Base-by-base conservation (phyloP, 2,113 vertebrate genomes). In the Pterocles burchelli region DNA sequence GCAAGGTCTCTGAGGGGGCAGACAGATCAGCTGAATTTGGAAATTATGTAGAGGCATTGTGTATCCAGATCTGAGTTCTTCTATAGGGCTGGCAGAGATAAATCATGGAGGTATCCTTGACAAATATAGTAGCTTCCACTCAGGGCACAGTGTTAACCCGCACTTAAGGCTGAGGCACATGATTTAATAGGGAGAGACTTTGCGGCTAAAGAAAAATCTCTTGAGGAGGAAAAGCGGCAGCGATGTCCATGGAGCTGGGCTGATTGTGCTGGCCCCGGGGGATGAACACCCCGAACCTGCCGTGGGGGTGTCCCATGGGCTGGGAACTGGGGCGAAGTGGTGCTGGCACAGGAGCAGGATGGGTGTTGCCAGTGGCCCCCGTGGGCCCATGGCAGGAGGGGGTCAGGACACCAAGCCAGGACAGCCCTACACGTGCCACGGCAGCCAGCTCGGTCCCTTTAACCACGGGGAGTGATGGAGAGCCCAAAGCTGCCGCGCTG, bases 101-200 rank as follows among this genome's bases (percentile, higher is more conserved):
- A 89, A 95, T 94, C 87, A 95, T 2, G 0, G 89, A 70, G 62
- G 72, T 96, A 92, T 59, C 87, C 88, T 95, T 96, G 95, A 95
- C 94, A 96, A 90, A 91, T 93, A 93, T 10, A 90, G 93, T 54
- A 73, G 91, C 87, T 93, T 95, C 90, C 89, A 83, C 84, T 93
- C 80, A 71, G 91, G 92, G 85, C 88, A 93, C 89, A 26, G 72
- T 85, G 93, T 94, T 95, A 97, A 97, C 95, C 85, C 28, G 76
- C 95, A 92, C 92, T 97, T 96, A 95, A 95, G 90, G 94, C 96
- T 90, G 92, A 91, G 95, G 80, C 74, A 14, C 86, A 73, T 93
- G 94, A 94, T 97, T 96, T 95, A 96, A 90, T 93, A 65, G 73
- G 67, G 90, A 94, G 84, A 96, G 87, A 49, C 92, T 95, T 57